phyloP scores from a whole-genome alignment of 2,113 vertebrate genomes.

The Sorex fumeus region DNA sequence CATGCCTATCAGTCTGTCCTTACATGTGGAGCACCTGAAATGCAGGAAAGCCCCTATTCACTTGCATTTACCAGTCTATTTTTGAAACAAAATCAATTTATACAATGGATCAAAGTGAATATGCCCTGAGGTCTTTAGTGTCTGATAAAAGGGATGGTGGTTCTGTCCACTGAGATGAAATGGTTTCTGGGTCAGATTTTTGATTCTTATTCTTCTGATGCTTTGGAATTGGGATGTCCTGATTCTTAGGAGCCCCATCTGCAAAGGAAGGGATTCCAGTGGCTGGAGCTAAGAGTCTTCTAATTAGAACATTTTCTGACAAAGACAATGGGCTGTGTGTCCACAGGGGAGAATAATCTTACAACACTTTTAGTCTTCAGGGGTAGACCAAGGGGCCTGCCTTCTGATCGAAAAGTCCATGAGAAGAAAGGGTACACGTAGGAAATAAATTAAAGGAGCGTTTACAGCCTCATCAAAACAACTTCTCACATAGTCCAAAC shows the following conservation, averaged over 20 bases:
- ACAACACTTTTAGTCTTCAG: neutral
- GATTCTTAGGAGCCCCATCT: neutral
- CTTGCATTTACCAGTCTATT: constrained; percentile 82
- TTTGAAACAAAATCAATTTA: constrained; percentile 83
- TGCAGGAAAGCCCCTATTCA: constrained; percentile 74
- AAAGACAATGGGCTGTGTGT: too few species aligned
- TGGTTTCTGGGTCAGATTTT: neutral
- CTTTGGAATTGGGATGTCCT: neutral
- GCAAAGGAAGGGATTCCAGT: neutral
- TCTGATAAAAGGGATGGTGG: neutral
- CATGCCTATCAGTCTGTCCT: constrained; percentile 82
- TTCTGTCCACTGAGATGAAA: neutral
- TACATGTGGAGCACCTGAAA: constrained; percentile 82
- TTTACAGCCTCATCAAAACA: neutral
- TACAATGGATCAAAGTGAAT: constrained; percentile 75
- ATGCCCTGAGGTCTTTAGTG: constrained; percentile 68
- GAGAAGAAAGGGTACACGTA: neutral
- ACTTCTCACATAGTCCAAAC: neutral
- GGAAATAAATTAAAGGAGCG: neutral
- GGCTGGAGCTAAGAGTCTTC: neutral
- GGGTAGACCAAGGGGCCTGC: neutral
- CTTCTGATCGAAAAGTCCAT: neutral
- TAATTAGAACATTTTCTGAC: neutral
- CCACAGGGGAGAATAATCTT: neutral
- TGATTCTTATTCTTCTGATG: neutral